Percentiles rank a stretch among this genome's conserved stretches.
Evolutionary conservation across 2,888 invertebrate species (phyloP).

Genomic region (Lochmaea capreae): DNA sequence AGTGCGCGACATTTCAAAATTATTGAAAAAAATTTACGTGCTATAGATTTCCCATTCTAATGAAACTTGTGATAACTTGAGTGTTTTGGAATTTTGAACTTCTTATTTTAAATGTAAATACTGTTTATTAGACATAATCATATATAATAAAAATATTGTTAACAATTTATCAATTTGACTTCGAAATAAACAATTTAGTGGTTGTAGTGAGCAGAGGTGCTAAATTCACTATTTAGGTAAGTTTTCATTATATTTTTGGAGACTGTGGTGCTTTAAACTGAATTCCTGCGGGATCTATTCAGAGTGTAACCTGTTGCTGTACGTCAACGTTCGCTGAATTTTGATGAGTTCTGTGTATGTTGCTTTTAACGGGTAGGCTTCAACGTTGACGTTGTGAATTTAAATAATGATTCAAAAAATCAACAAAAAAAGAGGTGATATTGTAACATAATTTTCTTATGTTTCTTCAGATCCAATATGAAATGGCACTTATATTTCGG

Average conservation of each 20-base stretch:
- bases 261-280: neutral
- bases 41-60: neutral
- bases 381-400: no score
- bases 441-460: no score
- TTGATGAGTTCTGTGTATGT: neutral
- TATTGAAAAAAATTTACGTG: neutral
- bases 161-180: neutral
- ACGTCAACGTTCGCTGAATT: constrained; percentile 8
- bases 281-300: constrained; percentile 12
- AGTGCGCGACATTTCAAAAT: neutral
- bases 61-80: neutral
- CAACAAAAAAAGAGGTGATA: no score
- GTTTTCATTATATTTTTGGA: neutral
- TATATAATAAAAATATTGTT: neutral
- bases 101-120: neutral
- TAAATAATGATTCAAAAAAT: no score
- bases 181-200: neutral
- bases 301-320: constrained; percentile 20
- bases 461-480: no score
- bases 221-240: constrained; percentile 13
- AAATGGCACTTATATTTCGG: no score
- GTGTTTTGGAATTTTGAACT: neutral
- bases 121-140: neutral
- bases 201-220: neutral
- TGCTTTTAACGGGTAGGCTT: neutral